Evolutionary conservation across 2,797 vertebrate species (phyloP), one percentile per base, ranked within the genome.

Genomic region (Epinephelus malabaricus): DNA sequence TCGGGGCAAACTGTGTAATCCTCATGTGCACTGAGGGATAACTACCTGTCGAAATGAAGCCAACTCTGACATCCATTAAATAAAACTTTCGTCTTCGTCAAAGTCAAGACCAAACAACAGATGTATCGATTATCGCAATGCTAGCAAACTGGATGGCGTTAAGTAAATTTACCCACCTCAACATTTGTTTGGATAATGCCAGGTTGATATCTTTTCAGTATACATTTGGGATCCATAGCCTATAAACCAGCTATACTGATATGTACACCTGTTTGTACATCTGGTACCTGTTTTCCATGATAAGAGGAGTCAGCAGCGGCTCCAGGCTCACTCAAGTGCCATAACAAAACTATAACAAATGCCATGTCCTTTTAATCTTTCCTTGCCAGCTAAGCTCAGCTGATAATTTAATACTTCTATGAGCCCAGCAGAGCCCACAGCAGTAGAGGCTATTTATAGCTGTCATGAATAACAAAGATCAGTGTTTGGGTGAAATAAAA

Each of bases 261-360:
- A 70, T 49, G 56, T 45, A 49, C 80, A 86, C 68, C 64, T 88
- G 77, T 85, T 85, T 85, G 56, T 83, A 76, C 77, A 89, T 84
- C 85, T 88, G 82, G 59, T 75, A 68, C 71, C 80, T 87, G 85
- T 67, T 85, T 82, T 61, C 49, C 17, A 30, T 10, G 79, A 89
- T 82, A 78, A 81, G 67, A 73, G 54, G 5, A 77, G 58, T n/a
- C 50, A 0, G n/a, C 46, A 53, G 38, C 13, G 17, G 54, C 68
- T 71, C 55, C 23, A 27, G 47, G 61, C 79, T 59, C 46, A 79
- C 65, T 86, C 49, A 73, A 62, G 56, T 19, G 40, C 46, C 59
- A 46, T 47, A 56, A 65, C 46, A 79, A 56, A 78, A 78, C 38
- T 51, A 17, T 62, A 81, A 84, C n/a, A 70, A 86, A 81, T 81